These are phyloP conservation scores for Sebastes fasciatus DNA, from an alignment of 2,113 vertebrate species.

Conservation along the genomic window DNA sequence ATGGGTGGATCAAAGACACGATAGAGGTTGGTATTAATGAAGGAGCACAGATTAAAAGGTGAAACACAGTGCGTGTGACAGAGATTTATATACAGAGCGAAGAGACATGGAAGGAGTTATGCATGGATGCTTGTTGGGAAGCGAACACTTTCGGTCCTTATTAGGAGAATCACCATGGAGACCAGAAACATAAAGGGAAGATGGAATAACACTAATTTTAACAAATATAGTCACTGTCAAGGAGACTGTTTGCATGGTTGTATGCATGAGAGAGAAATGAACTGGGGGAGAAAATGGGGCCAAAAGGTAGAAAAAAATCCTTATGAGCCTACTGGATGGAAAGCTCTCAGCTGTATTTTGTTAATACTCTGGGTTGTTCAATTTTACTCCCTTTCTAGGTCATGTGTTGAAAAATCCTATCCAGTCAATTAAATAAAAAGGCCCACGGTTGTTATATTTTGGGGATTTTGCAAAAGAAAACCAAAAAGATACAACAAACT, in stretches of 20 bases:
- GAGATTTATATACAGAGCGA: neutral
- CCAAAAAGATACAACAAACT: neutral
- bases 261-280: neutral
- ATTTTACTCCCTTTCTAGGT: neutral
- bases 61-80: neutral
- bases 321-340: neutral
- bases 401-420: constrained; percentile 7
- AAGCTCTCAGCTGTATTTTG: neutral
- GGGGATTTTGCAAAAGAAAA: neutral
- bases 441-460: neutral
- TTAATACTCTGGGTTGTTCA: neutral
- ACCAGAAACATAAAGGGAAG: constrained; percentile 22
- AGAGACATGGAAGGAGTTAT: constrained; percentile 36
- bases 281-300: neutral
- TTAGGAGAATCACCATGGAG: constrained; percentile 58
- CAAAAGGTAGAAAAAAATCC: neutral
- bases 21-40: constrained; percentile 3
- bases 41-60: constrained; percentile 15
- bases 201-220: neutral
- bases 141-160: constrained; percentile 54
- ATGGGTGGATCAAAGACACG: neutral
- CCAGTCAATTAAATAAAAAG: constrained; percentile 3
- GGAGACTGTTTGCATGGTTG: neutral
- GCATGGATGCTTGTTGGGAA: constrained; percentile 41
- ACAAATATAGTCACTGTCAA: neutral